These are phyloP conservation scores for Agapetus fuscipes DNA, from an alignment of 2,888 invertebrate species.

Conservation along the genomic window DNA sequence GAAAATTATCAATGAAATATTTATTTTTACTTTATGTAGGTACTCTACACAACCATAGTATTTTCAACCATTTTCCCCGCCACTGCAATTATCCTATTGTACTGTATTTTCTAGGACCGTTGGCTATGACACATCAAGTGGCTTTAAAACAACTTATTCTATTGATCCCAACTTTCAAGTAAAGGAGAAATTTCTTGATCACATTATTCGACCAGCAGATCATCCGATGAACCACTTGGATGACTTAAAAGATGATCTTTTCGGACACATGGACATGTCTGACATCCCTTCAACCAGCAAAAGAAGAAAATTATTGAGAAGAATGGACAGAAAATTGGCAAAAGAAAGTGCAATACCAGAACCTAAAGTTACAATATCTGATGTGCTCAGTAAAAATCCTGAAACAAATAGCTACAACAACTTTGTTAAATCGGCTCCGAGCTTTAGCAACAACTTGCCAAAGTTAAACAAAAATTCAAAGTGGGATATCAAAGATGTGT, in stretches of 20 bases:
- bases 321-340: conserved; percentile 33
- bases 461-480: conserved; percentile 19
- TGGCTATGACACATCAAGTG: too few species aligned
- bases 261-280: conserved; percentile 36
- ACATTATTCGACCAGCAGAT: conserved; percentile 30
- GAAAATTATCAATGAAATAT: too few species aligned
- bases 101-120: too few species aligned
- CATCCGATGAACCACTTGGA: conserved; percentile 47
- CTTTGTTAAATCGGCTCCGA: conserved; percentile 11
- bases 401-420: too few species aligned
- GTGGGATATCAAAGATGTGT: conserved; percentile 37
- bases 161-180: conserved; percentile 13
- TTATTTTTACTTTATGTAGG: too few species aligned
- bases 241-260: conserved; percentile 39
- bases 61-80: too few species aligned
- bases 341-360: conserved; percentile 11
- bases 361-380: conserved; percentile 1
- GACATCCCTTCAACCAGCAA: conserved; percentile 35
- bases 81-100: too few species aligned
- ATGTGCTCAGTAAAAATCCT: neutral
- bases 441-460: too few species aligned
- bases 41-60: too few species aligned
- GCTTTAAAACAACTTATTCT: conserved; percentile 10
- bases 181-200: neutral
- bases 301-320: conserved; percentile 38